Base-by-base conservation (phyloP, 2,888 invertebrate species). In the Galerucella nymphaeae region DNA sequence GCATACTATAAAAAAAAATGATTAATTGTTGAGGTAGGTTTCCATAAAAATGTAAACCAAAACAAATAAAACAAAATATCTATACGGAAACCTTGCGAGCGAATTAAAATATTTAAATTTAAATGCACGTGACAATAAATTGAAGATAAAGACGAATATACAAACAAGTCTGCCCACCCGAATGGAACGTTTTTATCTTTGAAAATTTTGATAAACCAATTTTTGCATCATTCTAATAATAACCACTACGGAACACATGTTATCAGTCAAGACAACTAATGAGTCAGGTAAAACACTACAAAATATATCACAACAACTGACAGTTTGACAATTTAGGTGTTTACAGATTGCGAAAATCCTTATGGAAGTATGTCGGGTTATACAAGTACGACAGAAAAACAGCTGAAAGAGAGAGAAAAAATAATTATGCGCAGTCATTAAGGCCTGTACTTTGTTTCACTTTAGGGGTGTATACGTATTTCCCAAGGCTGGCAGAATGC, bases 81-180 rank as follows among this genome's bases (percentile, higher is more conserved):
- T 55, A 20, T 18, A 58, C 58, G 30, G 30, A 38, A 63, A 63
- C 48, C 42, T 45, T 45, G 48, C 50, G 10, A 38, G n/a, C n/a
- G 23, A 41, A 38, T 66, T 55, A 55, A 55, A 66, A 20, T 20
- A 48, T 61, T 38, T 59, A 38, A 38, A 48, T 53, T 11, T 66
- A 55, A 55, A 66, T 58, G 57, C 66, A 23, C 55, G 45, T 57
- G 58, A 66, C 42, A 66, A 66, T 58, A 66, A 66, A 58, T 38
- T 58, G 8, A 58, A 66, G 66, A 66, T 66, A 66, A 66, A 58
- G 58, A 57, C 16, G 55, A 66, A 66, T 58, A 58, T 14, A 66
- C 45, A 20, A 38, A 38, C 30, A 8, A 38, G n/a, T 66, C 66
- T 42, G 30, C 58, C 58, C 55, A 66, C 58, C 58, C 57, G 45